These are phyloP conservation scores for Egretta garzetta DNA, from an alignment of 2,113 vertebrate genomes.

Conservation along the genomic window DNA sequence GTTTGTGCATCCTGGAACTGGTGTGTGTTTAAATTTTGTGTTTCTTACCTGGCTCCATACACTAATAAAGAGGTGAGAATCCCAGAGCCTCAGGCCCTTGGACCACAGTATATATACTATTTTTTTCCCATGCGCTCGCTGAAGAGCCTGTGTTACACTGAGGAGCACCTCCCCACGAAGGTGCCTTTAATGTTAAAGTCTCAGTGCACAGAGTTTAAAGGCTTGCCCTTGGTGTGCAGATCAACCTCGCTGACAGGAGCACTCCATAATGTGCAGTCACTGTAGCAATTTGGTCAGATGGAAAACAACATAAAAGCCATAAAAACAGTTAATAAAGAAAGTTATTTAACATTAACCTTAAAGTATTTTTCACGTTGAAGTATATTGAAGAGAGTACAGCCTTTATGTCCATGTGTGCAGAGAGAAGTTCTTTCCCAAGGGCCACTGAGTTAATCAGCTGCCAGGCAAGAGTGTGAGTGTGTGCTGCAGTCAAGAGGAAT, in stretches of 20 bases:
- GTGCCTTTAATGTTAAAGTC: background rate
- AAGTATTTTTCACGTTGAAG: background rate
- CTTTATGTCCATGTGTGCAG: background rate
- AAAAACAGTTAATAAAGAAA: slow-evolving; percentile 27
- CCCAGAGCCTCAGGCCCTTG: background rate
- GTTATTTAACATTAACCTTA: background rate
- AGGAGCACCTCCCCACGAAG: background rate
- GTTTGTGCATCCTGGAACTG: background rate
- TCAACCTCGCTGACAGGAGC: background rate
- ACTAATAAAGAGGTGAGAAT: background rate
- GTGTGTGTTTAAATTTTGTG: background rate
- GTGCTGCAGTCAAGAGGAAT: background rate
- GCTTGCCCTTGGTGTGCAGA: background rate
- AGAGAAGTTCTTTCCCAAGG: background rate
- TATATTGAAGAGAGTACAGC: background rate
- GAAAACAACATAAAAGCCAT: background rate
- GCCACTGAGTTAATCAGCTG: background rate
- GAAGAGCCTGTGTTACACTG: background rate
- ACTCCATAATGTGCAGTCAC: background rate
- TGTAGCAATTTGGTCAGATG: background rate
- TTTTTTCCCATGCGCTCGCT: background rate
- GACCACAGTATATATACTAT: background rate
- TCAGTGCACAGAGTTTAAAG: background rate
- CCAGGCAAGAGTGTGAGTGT: background rate
- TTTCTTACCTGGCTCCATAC: background rate